Conservation (phyloP, 2,113 vertebrate species). For the Fregata magnificens region DNA sequence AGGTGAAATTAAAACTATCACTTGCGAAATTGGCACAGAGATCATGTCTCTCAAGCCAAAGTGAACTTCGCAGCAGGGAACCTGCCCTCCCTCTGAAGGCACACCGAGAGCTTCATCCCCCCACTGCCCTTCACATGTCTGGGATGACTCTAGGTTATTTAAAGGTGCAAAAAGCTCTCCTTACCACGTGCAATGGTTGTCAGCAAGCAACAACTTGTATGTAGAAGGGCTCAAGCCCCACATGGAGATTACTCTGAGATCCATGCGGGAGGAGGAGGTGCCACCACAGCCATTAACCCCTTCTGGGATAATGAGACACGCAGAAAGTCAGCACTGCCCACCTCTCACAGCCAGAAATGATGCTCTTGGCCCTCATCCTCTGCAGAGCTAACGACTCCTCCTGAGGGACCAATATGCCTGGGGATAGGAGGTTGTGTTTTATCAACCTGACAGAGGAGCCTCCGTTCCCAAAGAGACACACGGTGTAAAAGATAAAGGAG, state of each 20-base stretch:
- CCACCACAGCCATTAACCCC: neutral
- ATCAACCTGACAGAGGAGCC: neutral
- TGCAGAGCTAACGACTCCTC: neutral
- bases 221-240: neutral
- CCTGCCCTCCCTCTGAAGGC: neutral
- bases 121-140: neutral
- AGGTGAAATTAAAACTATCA: neutral
- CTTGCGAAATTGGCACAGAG: neutral
- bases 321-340: neutral
- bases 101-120: neutral
- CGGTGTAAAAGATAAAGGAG: neutral
- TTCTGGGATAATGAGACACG: neutral
- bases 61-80: neutral
- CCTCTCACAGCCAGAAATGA: neutral
- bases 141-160: neutral
- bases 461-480: neutral
- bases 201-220: neutral
- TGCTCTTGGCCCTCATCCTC: neutral
- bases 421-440: neutral
- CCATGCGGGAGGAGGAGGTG: neutral
- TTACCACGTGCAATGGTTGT: neutral
- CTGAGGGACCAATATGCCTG: neutral
- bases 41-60: neutral
- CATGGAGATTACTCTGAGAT: neutral
- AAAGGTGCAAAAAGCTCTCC: neutral